phyloP scores from a whole-genome alignment of 2,113 vertebrate genomes.

The Sorex araneus region DNA sequence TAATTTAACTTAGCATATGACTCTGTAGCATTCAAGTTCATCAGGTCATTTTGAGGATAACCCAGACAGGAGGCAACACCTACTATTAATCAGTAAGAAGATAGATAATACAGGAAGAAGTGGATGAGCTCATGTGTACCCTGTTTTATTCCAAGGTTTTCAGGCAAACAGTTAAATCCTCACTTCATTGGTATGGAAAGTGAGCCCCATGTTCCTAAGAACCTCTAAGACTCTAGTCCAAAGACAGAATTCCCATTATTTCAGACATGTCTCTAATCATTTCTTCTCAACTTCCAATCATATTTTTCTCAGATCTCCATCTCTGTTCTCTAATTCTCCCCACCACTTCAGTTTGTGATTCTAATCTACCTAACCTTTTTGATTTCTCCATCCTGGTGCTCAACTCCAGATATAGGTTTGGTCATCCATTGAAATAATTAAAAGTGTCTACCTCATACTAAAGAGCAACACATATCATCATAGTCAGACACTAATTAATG shows the following conservation, averaged over 20 bases:
- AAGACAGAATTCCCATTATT: too few species aligned
- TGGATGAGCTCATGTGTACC: background rate
- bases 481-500: background rate
- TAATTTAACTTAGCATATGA: too few species aligned
- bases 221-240: background rate
- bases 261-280: too few species aligned
- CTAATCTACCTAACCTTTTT: background rate
- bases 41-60: too few species aligned
- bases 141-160: too few species aligned
- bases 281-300: too few species aligned
- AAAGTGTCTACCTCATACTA: background rate
- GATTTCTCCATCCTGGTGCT: background rate
- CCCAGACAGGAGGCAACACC: background rate
- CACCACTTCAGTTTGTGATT: background rate
- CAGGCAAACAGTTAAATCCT: background rate
- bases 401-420: background rate
- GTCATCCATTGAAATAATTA: background rate
- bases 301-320: too few species aligned
- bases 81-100: background rate
- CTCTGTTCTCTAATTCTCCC: accelerated
- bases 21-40: too few species aligned
- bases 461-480: background rate
- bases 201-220: background rate
- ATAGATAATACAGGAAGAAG: background rate
- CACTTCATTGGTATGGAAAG: background rate